Percentiles rank a stretch among this genome's conserved stretches.
phyloP scores from a whole-genome alignment of 2,797 vertebrate genomes.

The Hephaestus fuliginosus region DNA sequence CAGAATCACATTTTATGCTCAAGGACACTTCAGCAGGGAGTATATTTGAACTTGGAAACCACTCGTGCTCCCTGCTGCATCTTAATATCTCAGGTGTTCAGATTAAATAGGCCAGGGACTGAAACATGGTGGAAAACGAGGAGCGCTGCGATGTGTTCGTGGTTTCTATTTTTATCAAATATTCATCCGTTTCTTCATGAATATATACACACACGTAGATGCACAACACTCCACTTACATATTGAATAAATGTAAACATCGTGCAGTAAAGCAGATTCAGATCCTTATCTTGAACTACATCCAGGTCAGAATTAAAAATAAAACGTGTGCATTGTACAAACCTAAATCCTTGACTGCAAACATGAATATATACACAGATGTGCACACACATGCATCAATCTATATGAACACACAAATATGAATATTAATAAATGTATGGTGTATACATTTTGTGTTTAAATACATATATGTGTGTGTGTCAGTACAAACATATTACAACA shows the following conservation, averaged over 20 bases:
- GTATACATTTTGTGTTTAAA: background rate
- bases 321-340: background rate
- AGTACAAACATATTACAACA: background rate
- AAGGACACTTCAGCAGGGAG: constrained; percentile 33
- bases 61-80: background rate
- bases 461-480: background rate
- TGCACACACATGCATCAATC: background rate
- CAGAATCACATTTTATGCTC: background rate
- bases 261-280: background rate
- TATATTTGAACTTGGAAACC: background rate
- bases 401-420: background rate
- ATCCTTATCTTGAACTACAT: background rate
- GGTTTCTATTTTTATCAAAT: background rate
- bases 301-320: background rate
- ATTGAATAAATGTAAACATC: background rate
- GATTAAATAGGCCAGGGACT: background rate
- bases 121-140: background rate
- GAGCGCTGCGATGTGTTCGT: background rate
- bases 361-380: background rate
- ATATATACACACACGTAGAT: background rate
- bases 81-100: background rate
- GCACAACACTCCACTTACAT: background rate
- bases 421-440: background rate
- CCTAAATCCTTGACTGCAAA: background rate
- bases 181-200: background rate